phyloP scores from a whole-genome alignment of 2,113 vertebrate genomes.

The Taurulus bubalis region DNA sequence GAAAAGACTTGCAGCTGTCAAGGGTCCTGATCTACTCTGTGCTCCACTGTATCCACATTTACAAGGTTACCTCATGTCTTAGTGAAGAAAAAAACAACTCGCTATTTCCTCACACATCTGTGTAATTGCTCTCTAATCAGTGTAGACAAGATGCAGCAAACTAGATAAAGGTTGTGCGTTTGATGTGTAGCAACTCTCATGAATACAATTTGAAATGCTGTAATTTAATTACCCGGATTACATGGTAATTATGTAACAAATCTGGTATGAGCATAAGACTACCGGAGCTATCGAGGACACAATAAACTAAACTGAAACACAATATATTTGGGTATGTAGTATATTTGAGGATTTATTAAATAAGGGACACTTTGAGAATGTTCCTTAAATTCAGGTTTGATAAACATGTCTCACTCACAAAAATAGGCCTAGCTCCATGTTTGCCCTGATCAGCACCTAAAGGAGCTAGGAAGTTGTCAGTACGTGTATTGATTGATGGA shows the following conservation, averaged over 20 bases:
- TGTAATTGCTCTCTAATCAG: constrained; percentile 58
- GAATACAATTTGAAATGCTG: constrained; percentile 60
- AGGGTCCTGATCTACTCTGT: constrained; percentile 28
- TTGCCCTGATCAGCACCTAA: constrained; percentile 59
- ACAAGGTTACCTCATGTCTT: constrained; percentile 43
- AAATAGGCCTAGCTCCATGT: constrained; percentile 35
- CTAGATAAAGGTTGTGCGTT: constrained; percentile 53
- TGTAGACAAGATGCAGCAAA: constrained; percentile 64
- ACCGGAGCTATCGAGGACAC: not conserved
- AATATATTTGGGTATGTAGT: not conserved
- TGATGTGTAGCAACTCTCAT: constrained; percentile 47
- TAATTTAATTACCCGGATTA: constrained; percentile 62
- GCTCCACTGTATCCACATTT: constrained; percentile 45
- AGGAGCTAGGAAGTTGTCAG: constrained; percentile 40
- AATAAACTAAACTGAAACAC: constrained; percentile 1
- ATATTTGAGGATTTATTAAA: not conserved
- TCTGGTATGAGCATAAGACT: constrained; percentile 14
- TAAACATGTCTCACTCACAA: constrained; percentile 14
- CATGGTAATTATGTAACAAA: constrained; percentile 50
- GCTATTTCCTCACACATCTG: constrained; percentile 62
- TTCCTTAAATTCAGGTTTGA: not conserved
- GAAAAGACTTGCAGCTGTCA: constrained; percentile 25
- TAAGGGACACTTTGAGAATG: not conserved
- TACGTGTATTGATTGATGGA: constrained; percentile 45
- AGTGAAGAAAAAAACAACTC: constrained; percentile 32